Evolutionary conservation across 2,797 vertebrate genomes (phyloP).

Genomic region (Sebastes cheni): DNA sequence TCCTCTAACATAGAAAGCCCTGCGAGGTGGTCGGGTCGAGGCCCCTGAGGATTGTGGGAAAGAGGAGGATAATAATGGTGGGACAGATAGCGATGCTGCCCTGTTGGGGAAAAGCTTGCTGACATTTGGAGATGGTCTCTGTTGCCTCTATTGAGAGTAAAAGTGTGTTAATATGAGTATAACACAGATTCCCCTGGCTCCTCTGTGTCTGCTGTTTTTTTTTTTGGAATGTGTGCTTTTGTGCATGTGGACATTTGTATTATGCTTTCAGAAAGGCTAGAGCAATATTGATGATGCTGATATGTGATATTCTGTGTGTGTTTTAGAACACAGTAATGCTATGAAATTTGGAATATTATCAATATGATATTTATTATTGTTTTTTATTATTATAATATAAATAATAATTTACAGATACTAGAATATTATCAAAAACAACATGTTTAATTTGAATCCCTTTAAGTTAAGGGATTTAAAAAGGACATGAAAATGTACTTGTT

Average conservation of each 20-base stretch:
- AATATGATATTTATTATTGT: neutral
- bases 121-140: conserved; percentile 58
- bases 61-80: conserved; percentile 34
- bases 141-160: conserved; percentile 12
- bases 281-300: neutral
- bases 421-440: neutral
- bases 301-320: rapidly evolving
- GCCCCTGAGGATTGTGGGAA: conserved; percentile 29
- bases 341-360: neutral
- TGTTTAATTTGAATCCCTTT: neutral
- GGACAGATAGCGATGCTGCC: conserved; percentile 24
- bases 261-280: neutral
- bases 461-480: neutral
- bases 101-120: conserved; percentile 28
- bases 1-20: conserved; percentile 36
- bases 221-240: neutral
- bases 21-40: conserved; percentile 21
- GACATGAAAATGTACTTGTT: neutral
- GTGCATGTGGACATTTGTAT: neutral
- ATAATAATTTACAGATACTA: neutral
- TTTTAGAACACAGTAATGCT: neutral
- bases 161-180: conserved; percentile 23
- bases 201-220: neutral
- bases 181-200: neutral
- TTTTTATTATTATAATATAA: neutral